phyloP scores from a whole-genome alignment of 64 coral and sea anemone genomes.

The Catalaphyllia jardinei region DNA sequence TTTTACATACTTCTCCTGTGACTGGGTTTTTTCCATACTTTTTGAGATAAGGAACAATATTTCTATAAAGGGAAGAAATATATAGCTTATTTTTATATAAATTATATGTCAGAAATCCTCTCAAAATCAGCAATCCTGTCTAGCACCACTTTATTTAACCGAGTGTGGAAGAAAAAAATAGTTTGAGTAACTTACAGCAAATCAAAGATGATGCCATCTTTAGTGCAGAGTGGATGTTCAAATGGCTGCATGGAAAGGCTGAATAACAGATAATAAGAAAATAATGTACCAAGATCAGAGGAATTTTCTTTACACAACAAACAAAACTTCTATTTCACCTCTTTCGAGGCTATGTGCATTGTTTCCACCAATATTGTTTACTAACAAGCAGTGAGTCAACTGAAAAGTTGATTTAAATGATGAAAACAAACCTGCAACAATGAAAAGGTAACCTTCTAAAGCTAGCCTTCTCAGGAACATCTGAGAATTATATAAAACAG shows the following conservation, averaged over 20 bases:
- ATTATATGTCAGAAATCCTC: too few relatives aligned
- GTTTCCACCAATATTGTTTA: too few relatives aligned
- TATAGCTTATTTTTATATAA: background rate
- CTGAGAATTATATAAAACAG: background rate
- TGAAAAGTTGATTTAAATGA: too few relatives aligned
- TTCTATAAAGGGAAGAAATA: conserved; percentile 52
- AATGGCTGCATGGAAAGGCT: conserved; percentile 98
- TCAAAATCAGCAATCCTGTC: background rate
- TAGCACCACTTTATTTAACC: background rate
- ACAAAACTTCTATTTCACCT: too few relatives aligned
- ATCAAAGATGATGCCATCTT: conserved; percentile 97
- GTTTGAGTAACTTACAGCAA: conserved; percentile 77
- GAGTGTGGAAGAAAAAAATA: background rate
- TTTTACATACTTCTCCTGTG: conserved; percentile 79
- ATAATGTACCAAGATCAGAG: background rate
- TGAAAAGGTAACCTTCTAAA: conserved; percentile 95
- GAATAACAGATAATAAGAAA: conserved; percentile 14
- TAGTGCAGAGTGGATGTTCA: conserved; percentile 95
- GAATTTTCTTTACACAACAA: too few relatives aligned
- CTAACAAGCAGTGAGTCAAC: too few relatives aligned
- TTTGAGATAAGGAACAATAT: conserved; percentile 98
- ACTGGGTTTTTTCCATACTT: conserved; percentile 91
- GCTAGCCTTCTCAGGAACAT: conserved; percentile 83
- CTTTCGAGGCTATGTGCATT: too few relatives aligned
- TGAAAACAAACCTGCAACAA: conserved; percentile 81